Base-by-base conservation (phyloP, 1,140 invertebrate genomes). In the Drosophila ohnishii region DNA sequence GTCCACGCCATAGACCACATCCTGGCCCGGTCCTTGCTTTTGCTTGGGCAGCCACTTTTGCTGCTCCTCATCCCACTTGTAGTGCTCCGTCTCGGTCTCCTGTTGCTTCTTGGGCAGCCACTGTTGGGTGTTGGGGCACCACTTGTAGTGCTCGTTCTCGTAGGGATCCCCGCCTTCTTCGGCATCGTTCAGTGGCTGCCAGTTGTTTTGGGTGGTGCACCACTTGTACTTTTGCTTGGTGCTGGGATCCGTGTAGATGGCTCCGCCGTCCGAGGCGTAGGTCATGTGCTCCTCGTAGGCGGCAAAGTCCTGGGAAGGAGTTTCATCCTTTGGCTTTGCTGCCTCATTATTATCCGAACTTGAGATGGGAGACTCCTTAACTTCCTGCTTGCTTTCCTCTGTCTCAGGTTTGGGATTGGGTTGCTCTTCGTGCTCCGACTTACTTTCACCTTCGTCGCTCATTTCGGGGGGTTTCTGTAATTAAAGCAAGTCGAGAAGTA, bases 191-290 rank as follows among this genome's bases (percentile, higher is more conserved):
- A 87, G 76, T 2, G 91, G 80, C 37, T 91, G 75, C 95, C 95
- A 95, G 72, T 93, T 92, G 75, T 94, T 94, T 77, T 93, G 92
- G 14, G 92, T 92, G 58, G 92, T 92, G 84, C 94, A 93, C 95
- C 95, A 96, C 84, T 93, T 92, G 88, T 95, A 96, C 89, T 95
- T 94, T 69, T 93, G 93, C 50, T 94, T 93, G 47, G 94, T 94
- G 44, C 90, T 92, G 37, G 95, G 95, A 91, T 96, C 95, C 19
- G 95, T 96, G 77, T 96, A 96, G 76, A 96, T 94, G 50, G 95
- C 95, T 55, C 93, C 92, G 65, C 95, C 94, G 40, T 94, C 94
- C 88, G 95, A 94, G 83, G 95, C 95, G 69, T 94, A 93, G 7
- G 80, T 85, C 19, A 95, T 92, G 91, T 94, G 92, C 88, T 93